Evolutionary conservation across 2,797 vertebrate genomes (phyloP).

Genomic region (Eidolon dupreanum): DNA sequence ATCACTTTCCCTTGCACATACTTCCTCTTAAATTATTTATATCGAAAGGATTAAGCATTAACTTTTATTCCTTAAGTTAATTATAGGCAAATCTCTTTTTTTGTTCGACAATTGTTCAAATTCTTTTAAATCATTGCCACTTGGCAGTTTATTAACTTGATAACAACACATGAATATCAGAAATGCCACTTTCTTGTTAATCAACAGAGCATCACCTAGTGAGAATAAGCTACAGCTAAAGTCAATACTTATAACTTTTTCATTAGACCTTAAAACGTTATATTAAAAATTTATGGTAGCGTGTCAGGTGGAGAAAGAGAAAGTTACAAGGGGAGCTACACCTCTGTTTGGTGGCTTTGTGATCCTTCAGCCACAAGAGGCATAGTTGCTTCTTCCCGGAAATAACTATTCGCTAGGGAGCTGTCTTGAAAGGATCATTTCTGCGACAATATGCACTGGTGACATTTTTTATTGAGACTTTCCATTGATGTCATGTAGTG

Average conservation of each 20-base stretch:
- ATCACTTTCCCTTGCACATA: not conserved
- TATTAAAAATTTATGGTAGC: conserved; percentile 64
- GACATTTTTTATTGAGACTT: conserved; percentile 32
- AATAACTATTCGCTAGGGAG: not conserved
- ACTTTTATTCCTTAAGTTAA: not conserved
- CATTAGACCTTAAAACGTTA: conserved; percentile 57
- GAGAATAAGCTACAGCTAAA: conserved; percentile 49
- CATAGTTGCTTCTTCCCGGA: not conserved
- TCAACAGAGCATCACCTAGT: not conserved
- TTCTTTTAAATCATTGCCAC: not conserved
- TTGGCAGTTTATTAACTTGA: conserved; percentile 32
- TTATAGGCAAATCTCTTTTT: not conserved
- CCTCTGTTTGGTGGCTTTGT: conserved; percentile 13
- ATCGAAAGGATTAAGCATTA: not conserved
- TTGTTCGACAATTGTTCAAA: not conserved
- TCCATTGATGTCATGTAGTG: conserved; percentile 10
- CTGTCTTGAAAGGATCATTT: conserved; percentile 34
- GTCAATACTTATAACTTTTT: conserved; percentile 75
- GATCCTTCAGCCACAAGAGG: not conserved
- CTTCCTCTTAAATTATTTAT: conserved; percentile 35
- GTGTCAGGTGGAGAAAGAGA: not conserved
- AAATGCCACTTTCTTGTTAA: conserved; percentile 49
- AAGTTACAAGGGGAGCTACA: not conserved
- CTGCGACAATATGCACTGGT: not conserved
- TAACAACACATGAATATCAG: not conserved